These are phyloP conservation scores for Tetrax tetrax DNA, from an alignment of 2,113 vertebrate genomes.

Conservation along the genomic window DNA sequence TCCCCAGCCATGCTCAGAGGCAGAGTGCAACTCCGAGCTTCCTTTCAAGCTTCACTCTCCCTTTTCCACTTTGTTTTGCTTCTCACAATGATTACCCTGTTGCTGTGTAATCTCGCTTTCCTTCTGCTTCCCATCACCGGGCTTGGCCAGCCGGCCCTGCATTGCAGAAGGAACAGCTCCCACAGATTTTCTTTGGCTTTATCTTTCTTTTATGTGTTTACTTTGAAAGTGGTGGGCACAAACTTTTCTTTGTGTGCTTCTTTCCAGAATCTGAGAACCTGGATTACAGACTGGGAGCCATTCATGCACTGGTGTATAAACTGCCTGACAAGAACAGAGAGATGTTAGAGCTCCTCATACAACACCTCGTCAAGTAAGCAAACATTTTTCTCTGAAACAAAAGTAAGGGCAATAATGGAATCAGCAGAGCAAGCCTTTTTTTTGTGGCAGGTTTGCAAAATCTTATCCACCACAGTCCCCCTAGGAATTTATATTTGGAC, in stretches of 20 bases:
- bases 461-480: background rate
- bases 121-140: background rate
- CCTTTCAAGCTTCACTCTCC: background rate
- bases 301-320: conserved; percentile 92
- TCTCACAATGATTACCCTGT: background rate
- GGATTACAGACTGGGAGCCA: conserved; percentile 90
- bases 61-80: background rate
- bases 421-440: background rate
- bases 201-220: background rate
- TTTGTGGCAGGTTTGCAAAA: background rate
- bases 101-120: background rate
- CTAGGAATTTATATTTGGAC: background rate
- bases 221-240: background rate
- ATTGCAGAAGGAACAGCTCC: background rate
- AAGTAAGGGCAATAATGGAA: background rate
- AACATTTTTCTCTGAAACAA: background rate
- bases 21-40: background rate
- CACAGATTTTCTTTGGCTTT: background rate
- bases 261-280: conserved; percentile 90
- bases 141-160: background rate
- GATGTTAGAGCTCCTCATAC: conserved; percentile 92
- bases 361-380: conserved; percentile 91
- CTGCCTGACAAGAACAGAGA: conserved; percentile 92
- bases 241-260: background rate
- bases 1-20: background rate